phyloP scores from a whole-genome alignment of 2,888 invertebrate species.

The Cyaniris semiargus region DNA sequence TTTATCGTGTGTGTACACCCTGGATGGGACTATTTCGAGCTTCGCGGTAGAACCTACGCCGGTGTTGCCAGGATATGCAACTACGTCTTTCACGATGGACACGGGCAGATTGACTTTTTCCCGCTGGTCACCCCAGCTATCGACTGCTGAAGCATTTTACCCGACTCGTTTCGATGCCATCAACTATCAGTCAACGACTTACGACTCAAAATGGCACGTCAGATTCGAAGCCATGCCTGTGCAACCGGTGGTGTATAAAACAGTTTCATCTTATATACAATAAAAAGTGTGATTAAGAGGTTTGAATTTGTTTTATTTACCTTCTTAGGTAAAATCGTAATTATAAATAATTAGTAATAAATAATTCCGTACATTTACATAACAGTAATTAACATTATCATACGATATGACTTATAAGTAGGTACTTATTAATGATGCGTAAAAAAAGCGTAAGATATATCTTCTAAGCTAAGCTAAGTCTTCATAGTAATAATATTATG shows the following conservation, averaged over 20 bases:
- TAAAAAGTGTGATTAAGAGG: not conserved
- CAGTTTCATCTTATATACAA: not conserved
- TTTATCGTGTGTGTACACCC: not conserved
- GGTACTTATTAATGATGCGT: too few species aligned
- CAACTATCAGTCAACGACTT: constrained; percentile 9
- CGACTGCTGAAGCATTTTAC: constrained; percentile 14
- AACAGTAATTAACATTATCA: too few species aligned
- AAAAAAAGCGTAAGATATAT: too few species aligned
- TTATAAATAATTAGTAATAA: too few species aligned
- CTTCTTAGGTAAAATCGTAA: too few species aligned
- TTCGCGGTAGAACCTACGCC: constrained; percentile 14
- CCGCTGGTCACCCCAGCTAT: not conserved
- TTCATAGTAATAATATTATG: too few species aligned
- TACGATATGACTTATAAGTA: too few species aligned
- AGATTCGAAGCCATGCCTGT: not conserved
- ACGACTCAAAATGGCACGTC: constrained; percentile 1
- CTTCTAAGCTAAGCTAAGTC: too few species aligned
- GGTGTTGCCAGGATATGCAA: not conserved
- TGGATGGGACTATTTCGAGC: not conserved
- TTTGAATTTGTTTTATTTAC: not conserved
- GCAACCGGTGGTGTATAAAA: not conserved
- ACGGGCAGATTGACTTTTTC: not conserved
- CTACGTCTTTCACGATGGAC: not conserved
- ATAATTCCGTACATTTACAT: too few species aligned
- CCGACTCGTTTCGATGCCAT: not conserved